phyloP scores from a whole-genome alignment of 2,888 invertebrate species.

The Malthinus flaveolus region DNA sequence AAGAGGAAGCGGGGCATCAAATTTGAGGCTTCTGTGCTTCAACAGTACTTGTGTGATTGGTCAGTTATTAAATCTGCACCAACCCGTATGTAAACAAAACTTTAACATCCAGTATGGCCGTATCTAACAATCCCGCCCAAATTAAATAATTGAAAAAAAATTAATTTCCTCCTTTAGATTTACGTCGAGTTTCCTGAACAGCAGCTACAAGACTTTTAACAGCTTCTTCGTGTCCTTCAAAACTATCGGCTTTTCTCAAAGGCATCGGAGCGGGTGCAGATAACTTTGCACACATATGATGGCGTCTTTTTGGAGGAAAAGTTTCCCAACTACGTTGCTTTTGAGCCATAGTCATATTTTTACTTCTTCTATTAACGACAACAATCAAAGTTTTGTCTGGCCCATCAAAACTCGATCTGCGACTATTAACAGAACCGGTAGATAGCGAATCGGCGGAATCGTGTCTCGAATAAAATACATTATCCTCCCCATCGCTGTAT shows the following conservation, averaged over 20 bases:
- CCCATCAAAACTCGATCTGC: slow-evolving; percentile 59
- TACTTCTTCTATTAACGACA: slow-evolving; percentile 55
- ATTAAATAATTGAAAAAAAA: slow-evolving; percentile 5
- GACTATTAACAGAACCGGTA: slow-evolving; percentile 55
- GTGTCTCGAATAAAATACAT: slow-evolving; percentile 57
- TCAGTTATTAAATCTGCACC: too few species aligned
- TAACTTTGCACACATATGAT: slow-evolving; percentile 50
- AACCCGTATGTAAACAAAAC: too few species aligned
- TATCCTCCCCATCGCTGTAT: slow-evolving; percentile 61
- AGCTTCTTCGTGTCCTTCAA: slow-evolving; percentile 71
- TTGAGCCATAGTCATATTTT: slow-evolving; percentile 56
- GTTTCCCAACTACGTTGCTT: slow-evolving; percentile 68
- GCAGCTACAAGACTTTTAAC: slow-evolving; percentile 68
- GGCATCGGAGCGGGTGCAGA: slow-evolving; percentile 46
- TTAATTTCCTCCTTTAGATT: slow-evolving; percentile 53
- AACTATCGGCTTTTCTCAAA: slow-evolving; percentile 66
- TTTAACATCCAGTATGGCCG: too few species aligned
- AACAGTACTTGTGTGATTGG: too few species aligned
- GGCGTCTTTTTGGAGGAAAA: slow-evolving; percentile 59
- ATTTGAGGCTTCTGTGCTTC: too few species aligned
- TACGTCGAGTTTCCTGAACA: slow-evolving; percentile 66
- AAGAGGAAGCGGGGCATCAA: too few species aligned
- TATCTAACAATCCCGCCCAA: too few species aligned
- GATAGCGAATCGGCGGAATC: slow-evolving; percentile 62
- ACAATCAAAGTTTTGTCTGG: slow-evolving; percentile 59